phyloP scores from a whole-genome alignment of 2,113 vertebrate species.

The Campylomormyrus tamandua region DNA sequence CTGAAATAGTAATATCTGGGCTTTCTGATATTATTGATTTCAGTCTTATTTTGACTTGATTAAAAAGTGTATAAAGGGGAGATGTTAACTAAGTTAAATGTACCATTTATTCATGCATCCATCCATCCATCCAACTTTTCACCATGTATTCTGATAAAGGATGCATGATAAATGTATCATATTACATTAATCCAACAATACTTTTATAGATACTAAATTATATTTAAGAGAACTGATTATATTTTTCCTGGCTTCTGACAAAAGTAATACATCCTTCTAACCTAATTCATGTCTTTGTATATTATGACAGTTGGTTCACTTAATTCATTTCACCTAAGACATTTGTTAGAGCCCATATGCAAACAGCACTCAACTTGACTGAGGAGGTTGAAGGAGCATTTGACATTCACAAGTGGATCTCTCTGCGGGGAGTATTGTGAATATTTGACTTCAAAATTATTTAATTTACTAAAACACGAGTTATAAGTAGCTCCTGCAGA shows the following conservation, averaged over 20 bases:
- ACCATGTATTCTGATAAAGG: background rate
- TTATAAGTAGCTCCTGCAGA: background rate
- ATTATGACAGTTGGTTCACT: background rate
- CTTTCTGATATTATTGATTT: background rate
- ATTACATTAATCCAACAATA: background rate
- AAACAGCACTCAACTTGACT: background rate
- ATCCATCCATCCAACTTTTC: background rate
- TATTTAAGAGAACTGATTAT: background rate
- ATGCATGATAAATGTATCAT: background rate
- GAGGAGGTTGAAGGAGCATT: background rate
- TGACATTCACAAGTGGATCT: conserved; percentile 4
- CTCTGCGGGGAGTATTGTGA: background rate
- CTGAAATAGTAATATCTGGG: background rate
- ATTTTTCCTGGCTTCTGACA: background rate
- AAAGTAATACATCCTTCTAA: background rate
- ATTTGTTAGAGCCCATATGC: background rate
- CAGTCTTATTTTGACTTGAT: background rate
- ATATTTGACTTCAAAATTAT: conserved; percentile 3
- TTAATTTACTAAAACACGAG: background rate
- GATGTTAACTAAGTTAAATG: background rate
- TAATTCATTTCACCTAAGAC: background rate
- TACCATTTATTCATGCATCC: background rate
- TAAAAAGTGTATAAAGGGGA: background rate
- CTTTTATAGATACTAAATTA: background rate
- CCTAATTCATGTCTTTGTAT: background rate